Base-by-base conservation (phyloP, 2,113 vertebrate genomes). In the Cyprinodon variegatus region DNA sequence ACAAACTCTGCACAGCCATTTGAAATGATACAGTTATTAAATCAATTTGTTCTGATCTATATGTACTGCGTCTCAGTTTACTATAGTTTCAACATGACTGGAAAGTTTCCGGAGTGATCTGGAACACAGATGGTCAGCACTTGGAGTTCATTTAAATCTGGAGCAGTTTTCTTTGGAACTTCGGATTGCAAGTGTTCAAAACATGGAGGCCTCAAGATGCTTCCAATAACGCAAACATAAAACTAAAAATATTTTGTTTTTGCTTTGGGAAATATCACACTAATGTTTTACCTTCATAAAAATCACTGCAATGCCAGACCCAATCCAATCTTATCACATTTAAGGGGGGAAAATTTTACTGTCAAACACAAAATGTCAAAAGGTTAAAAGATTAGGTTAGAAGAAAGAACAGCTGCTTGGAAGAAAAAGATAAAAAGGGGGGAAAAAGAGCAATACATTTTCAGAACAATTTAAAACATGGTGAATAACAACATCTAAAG, bases 91-190 rank as follows among this genome's bases (percentile, higher is more conserved):
- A 40, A 22, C 36, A 14, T 38, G 36, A 38, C 13, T 62, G 61
- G 38, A 13, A 62, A 62, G 36, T 62, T 62, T 62, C 61, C 13
- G 37, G 13, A 37, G 29, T 45, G 46, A 57, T 50, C 69, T 38
- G 48, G 57, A 85, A 72, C 76, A 81, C 90, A 91, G 85, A 87
- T 91, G 86, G 81, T 53, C 50, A 78, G 85, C 85, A 91, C 84
- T 86, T 82, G 81, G 68, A 79, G 36, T 67, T 75, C 79, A 80
- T 81, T 79, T 83, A 69, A 65, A 75, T 76, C 81, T 67, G 67
- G 72, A 70, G 66, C 41, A 12, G 73, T 61, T 79, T 77, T 60
- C 73, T 76, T 68, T 83, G 66, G 53, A 37, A 50, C 57, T 59
- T 75, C 69, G 85, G 61, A 77, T 3, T 59, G 41, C 53, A 71